Evolutionary conservation across 2,797 vertebrate genomes (phyloP), one percentile per base, ranked within the genome.

Genomic region (Lerista edwardsae): DNA sequence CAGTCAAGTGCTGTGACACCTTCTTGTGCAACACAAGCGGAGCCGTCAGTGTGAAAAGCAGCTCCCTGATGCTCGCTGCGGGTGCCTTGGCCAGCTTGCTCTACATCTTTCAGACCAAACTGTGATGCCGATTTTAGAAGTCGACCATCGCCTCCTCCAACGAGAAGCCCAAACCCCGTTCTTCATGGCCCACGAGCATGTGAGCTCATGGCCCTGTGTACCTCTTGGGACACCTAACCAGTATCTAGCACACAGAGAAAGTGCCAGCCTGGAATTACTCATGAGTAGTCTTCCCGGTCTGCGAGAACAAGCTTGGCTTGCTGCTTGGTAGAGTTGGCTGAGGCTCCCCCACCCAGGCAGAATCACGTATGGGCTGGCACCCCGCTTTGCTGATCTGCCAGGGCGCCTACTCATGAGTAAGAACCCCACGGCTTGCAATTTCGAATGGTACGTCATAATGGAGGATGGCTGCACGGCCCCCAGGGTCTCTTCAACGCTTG

Each of bases 1-100:
- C 51, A 0, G 0, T 93, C 25, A 89, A 75, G 10, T 95, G 94
- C 92, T 95, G 94, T 55, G 17, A 90, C 1, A 71, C 57, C 7
- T 76, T 76, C 29, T 44, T 95, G 17, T 95, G 94, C 88, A 95
- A 95, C 0, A 83, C 87, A 34, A 95, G 92, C 0, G 91, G 93
- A 68, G 92, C 23, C 36, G 82, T 47, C 85, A 84, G 84, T 69
- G 85, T 87, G 80, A 67, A 90, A 1, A 89, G 79, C 82, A 90
- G 84, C 88, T 86, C 29, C 0, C 71, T 76, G 19, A 1, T n/a
- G 62, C 86, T 88, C 72, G 82, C 72, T 6, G 83, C 93, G 75
- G 90, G 86, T 44, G 39, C 88, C 84, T 73, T 95, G 62, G 89
- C 90, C 84, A 23, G 77, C 0, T 17, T 88, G 68, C 27, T 82